Conservation (phyloP, 1,140 invertebrate genomes). For the Teleogryllus occipitalis region DNA sequence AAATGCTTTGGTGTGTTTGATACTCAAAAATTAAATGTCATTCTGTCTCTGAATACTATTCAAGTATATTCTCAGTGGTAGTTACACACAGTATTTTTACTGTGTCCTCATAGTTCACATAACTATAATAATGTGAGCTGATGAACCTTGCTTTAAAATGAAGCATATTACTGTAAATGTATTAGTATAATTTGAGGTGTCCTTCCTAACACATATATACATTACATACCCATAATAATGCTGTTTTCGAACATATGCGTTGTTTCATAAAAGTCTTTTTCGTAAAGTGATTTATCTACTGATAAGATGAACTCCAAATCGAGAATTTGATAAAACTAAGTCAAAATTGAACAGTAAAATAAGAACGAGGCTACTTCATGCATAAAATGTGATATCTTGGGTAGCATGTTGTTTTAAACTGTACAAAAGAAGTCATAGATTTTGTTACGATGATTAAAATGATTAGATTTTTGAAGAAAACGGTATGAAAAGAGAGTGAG, state of each 20-base stretch:
- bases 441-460: neutral
- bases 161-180: neutral
- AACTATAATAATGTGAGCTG: neutral
- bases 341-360: neutral
- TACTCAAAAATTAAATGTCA: neutral
- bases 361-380: neutral
- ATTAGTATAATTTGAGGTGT: neutral
- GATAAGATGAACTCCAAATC: neutral
- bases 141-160: neutral
- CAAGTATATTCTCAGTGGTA: neutral
- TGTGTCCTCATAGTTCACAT: neutral
- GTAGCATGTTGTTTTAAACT: neutral
- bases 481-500: neutral
- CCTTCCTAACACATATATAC: neutral
- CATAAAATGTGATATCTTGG: neutral
- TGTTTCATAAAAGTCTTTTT: neutral
- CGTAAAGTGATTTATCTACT: neutral
- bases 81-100: neutral
- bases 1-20: neutral
- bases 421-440: neutral
- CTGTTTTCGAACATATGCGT: neutral
- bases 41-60: neutral
- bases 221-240: conserved; percentile 5
- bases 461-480: neutral
- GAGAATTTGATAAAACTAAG: neutral